phyloP scores from a whole-genome alignment of 2,797 vertebrate species.

The Phataginus tetradactyla region DNA sequence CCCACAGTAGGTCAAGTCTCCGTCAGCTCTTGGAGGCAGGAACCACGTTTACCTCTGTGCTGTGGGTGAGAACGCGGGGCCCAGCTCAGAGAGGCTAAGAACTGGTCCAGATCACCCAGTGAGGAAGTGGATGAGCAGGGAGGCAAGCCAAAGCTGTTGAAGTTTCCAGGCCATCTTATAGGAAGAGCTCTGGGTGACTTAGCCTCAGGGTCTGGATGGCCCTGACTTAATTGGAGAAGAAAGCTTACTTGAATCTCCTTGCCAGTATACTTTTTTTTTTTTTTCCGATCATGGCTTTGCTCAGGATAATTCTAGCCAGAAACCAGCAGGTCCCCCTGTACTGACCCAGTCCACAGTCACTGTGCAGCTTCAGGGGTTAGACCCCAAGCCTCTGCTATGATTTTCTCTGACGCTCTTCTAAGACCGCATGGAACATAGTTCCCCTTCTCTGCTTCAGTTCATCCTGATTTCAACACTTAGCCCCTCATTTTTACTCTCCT shows the following conservation, averaged over 20 bases:
- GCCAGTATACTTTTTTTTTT: background rate
- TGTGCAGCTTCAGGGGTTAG: background rate
- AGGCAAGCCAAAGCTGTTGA: background rate
- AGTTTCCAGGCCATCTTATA: background rate
- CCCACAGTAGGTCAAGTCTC: background rate
- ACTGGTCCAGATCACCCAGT: background rate
- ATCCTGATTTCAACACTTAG: background rate
- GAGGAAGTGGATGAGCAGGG: background rate
- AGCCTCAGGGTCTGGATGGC: background rate
- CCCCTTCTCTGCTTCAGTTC: background rate
- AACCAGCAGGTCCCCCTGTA: background rate
- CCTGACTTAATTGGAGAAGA: background rate
- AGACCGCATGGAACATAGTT: background rate
- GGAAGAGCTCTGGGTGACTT: background rate
- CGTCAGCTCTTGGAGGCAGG: background rate
- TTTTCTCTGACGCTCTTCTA: background rate
- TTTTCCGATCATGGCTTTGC: background rate
- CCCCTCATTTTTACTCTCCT: background rate
- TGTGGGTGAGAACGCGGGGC: background rate
- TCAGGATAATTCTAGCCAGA: background rate
- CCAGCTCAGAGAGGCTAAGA: background rate
- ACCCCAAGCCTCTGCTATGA: background rate
- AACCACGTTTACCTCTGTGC: too few species aligned
- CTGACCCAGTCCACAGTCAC: background rate
- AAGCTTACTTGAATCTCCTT: background rate